Conservation (phyloP, 37 sponge, comb jelly and placozoan genomes). For the Halichondria panicea region DNA sequence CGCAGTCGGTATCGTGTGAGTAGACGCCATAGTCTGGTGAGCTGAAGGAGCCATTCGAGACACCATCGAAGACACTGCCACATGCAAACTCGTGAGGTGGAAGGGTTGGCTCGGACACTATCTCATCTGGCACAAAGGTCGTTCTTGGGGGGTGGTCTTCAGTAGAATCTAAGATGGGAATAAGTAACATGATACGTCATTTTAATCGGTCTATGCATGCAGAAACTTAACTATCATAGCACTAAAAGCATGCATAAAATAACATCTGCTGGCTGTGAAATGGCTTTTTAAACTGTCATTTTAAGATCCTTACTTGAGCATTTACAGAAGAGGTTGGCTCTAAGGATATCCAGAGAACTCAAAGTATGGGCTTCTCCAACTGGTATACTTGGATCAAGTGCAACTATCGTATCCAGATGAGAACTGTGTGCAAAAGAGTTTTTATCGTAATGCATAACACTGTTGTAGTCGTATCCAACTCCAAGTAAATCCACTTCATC, state of each 20-base stretch:
- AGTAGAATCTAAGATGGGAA: too few relatives aligned
- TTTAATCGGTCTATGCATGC: too few relatives aligned
- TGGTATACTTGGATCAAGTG: constrained; percentile 44
- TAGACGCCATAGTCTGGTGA: constrained; percentile 35
- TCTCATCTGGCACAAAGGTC: not conserved
- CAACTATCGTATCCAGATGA: constrained; percentile 25
- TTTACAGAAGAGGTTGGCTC: constrained; percentile 58
- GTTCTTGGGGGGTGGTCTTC: not conserved
- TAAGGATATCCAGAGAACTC: constrained; percentile 56
- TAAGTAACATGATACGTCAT: too few relatives aligned
- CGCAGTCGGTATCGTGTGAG: not conserved
- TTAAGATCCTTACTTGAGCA: constrained; percentile 36
- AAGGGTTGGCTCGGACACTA: too few relatives aligned
- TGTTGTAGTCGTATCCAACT: constrained; percentile 78
- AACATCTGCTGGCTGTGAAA: too few relatives aligned
- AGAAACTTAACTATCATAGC: too few relatives aligned
- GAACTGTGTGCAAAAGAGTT: constrained; percentile 9
- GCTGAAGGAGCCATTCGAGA: not conserved
- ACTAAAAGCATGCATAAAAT: too few relatives aligned
- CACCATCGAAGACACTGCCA: not conserved
- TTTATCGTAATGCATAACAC: constrained; percentile 79
- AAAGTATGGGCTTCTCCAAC: constrained; percentile 48
- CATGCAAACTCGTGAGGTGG: not conserved
- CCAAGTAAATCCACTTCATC: constrained; percentile 54
- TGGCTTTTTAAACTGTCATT: too few relatives aligned